Base-by-base conservation (phyloP, 2,888 invertebrate species). In the Synanthedon vespiformis region DNA sequence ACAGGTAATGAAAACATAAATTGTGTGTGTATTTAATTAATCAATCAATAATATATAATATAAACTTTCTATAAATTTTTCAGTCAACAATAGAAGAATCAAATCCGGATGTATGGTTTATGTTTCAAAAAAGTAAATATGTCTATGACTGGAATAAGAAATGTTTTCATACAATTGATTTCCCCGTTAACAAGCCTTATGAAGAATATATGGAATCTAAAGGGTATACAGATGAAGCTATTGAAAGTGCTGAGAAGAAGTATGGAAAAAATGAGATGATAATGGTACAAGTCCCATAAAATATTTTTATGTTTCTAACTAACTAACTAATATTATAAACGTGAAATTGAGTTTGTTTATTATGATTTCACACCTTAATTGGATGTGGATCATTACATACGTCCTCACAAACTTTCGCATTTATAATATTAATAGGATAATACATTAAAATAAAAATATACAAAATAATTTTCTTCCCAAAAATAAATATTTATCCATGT, bases 61-160 rank as follows among this genome's bases (percentile, higher is more conserved):
- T 22, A 48, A 44, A 10, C 11, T 48, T 18, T 22, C 11, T 48
- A 11, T 11, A 48, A 12, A 18, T 11, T 16, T 48, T 48, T 56
- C 67, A 85, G 85, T 73, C 83, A 11, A 74, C 70, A n/a, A 75
- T 70, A 58, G 74, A 84, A 63, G 87, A 41, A 88, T 61, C 74
- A 34, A 76, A 86, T 51, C 79, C 89, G 57, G 88, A 89, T 64
- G 83, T 93, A 40, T 99, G 96, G 95, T 96, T 99, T 72, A 91
- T 93, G 62, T 99, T 99, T 78, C 99, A 99, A 92, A 98, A 99
- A 80, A 96, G 96, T 4, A 97, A 98, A 77, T 99, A 99, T 80
- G 84, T 95, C 47, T 99, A 95, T 92, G 92, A 96, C 69, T 90
- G 92, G 60, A 91, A 95, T 11, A 94, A 93, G 59, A 94, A 94